These are phyloP conservation scores for Takifugu flavidus DNA, from an alignment of 2,113 vertebrate species.

Conservation along the genomic window DNA sequence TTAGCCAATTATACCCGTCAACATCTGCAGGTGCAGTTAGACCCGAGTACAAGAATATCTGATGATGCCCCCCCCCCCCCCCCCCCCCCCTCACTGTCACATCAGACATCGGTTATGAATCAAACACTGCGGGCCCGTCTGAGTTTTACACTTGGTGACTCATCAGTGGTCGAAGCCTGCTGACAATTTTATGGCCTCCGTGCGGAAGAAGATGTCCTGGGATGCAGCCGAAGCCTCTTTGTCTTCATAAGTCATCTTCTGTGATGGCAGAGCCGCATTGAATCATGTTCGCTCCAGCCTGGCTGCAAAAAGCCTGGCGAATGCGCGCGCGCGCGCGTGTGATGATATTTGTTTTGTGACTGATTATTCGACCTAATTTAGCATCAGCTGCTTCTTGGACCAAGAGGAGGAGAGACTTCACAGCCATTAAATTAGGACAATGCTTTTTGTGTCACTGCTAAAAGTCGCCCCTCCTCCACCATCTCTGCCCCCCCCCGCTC, in stretches of 20 bases:
- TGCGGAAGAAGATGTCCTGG: conserved; percentile 20
- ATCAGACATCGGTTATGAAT: conserved; percentile 50
- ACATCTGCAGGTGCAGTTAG: conserved; percentile 13
- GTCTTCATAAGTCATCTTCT: conserved; percentile 55
- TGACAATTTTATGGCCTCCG: conserved; percentile 57
- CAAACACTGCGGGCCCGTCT: conserved; percentile 39
- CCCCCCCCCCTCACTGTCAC: conserved; percentile 31
- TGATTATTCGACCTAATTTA: conserved; percentile 62
- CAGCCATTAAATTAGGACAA: conserved; percentile 76
- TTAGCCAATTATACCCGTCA: conserved; percentile 31
- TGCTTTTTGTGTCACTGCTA: conserved; percentile 74
- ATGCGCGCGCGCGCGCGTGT: conserved; percentile 4
- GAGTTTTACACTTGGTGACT: conserved; percentile 60
- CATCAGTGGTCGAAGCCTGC: conserved; percentile 55
- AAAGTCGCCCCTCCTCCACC: conserved; percentile 22
- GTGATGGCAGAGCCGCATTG: conserved; percentile 43
- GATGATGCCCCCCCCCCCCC: conserved; percentile 28
- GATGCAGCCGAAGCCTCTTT: conserved; percentile 31
- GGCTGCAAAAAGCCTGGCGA: conserved; percentile 26
- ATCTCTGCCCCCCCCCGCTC: conserved; percentile 3
- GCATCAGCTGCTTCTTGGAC: conserved; percentile 59
- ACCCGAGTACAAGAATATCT: conserved; percentile 16
- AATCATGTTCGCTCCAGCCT: conserved; percentile 46
- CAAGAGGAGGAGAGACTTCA: conserved; percentile 60
- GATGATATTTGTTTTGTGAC: conserved; percentile 2